phyloP scores from a whole-genome alignment of 1,140 invertebrate species.

The Doryteuthis pealeii region DNA sequence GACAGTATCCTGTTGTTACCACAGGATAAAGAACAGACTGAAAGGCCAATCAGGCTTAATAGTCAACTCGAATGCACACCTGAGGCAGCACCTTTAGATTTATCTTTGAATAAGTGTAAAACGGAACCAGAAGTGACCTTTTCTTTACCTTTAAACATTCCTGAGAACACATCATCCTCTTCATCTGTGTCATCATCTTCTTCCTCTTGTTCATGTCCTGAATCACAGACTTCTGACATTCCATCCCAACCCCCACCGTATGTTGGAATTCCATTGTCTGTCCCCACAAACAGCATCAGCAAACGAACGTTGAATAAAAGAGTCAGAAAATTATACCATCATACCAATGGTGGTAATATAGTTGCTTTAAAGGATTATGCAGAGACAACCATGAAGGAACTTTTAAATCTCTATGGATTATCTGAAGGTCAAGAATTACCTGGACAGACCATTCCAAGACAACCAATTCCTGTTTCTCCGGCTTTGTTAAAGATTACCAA shows the following conservation, averaged over 20 bases:
- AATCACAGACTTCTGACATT: slow-evolving; percentile 10
- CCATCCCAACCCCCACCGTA: background rate
- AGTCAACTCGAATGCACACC: background rate
- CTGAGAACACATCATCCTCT: slow-evolving; percentile 21
- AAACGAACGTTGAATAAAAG: background rate
- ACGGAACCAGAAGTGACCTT: background rate
- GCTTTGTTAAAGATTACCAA: background rate
- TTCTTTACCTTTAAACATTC: background rate
- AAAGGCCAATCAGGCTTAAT: too few species aligned
- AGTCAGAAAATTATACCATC: background rate
- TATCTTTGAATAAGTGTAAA: background rate
- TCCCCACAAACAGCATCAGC: slow-evolving; percentile 18
- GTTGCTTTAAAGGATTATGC: slow-evolving; percentile 70
- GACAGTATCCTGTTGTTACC: too few species aligned
- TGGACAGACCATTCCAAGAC: background rate
- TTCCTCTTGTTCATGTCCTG: slow-evolving; percentile 17
- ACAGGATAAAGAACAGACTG: too few species aligned
- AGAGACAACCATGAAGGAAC: slow-evolving; percentile 75
- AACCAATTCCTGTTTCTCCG: background rate
- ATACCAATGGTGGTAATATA: slow-evolving; percentile 40
- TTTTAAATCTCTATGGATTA: slow-evolving; percentile 71
- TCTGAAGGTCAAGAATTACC: slow-evolving; percentile 19
- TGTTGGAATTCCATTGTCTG: slow-evolving; percentile 2
- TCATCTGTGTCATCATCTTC: slow-evolving; percentile 25
- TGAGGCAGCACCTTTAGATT: background rate